These are phyloP conservation scores for Aleiodes sp. DNA, from an alignment of 1,140 invertebrate genomes.

Conservation along the genomic window DNA sequence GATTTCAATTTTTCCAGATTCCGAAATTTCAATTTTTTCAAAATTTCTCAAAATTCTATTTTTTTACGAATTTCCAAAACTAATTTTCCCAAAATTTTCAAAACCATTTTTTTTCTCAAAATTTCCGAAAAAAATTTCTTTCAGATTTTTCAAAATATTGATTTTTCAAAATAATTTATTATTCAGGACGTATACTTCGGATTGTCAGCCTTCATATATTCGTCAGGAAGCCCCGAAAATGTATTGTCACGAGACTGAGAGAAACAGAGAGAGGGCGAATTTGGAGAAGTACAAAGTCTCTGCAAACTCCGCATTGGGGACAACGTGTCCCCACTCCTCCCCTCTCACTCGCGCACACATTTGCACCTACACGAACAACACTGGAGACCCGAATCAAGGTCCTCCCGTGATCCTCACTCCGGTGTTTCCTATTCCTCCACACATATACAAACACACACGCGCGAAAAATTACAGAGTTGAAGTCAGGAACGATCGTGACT, in stretches of 20 bases:
- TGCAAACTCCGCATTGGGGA: not conserved
- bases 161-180: too few relatives aligned
- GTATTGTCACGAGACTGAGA: not conserved
- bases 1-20: too few relatives aligned
- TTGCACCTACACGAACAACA: not conserved
- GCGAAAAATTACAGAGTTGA: too few relatives aligned
- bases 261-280: not conserved
- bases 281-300: not conserved
- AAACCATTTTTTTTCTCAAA: too few relatives aligned
- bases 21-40: too few relatives aligned
- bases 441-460: too few relatives aligned
- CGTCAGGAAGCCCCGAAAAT: not conserved
- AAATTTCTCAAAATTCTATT: too few relatives aligned
- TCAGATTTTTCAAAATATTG: too few relatives aligned
- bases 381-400: not conserved
- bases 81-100: too few relatives aligned
- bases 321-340: not conserved
- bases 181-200: not conserved
- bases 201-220: not conserved
- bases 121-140: too few relatives aligned
- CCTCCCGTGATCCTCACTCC: too few relatives aligned
- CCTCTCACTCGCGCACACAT: not conserved
- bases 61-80: too few relatives aligned
- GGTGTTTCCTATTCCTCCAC: conserved; percentile 1
- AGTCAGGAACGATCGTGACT: not conserved